Evolutionary conservation across 2,888 invertebrate genomes (phyloP).

Genomic region (Therioaphis trifolii): DNA sequence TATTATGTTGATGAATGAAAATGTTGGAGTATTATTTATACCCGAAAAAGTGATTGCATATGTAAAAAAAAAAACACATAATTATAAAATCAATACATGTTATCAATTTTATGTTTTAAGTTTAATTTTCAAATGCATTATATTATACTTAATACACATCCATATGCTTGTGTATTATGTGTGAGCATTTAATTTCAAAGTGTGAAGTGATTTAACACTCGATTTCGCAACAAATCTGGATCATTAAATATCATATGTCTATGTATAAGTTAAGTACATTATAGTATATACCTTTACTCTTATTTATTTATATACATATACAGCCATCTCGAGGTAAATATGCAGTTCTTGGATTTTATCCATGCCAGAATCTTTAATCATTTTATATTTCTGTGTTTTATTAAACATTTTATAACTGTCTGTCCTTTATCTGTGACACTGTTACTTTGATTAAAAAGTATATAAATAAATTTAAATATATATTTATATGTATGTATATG

Average conservation of each 20-base stretch:
- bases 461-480: not conserved
- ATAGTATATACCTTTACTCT: too few relatives aligned
- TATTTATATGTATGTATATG: not conserved
- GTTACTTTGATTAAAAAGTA: conserved; percentile 18
- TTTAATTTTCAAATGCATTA: too few relatives aligned
- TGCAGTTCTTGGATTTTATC: not conserved
- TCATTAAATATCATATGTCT: too few relatives aligned
- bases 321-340: not conserved
- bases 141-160: not conserved
- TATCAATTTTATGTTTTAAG: too few relatives aligned
- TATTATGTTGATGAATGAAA: too few relatives aligned
- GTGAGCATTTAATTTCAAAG: too few relatives aligned
- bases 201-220: not conserved
- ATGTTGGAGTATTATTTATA: too few relatives aligned
- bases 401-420: conserved; percentile 29
- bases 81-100: too few relatives aligned
- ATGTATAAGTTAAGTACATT: too few relatives aligned
- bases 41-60: too few relatives aligned
- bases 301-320: not conserved
- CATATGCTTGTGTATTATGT: too few relatives aligned
- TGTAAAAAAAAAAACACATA: too few relatives aligned
- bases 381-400: conserved; percentile 34
- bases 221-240: not conserved
- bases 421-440: not conserved
- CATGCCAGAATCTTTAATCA: conserved; percentile 13